Base-by-base conservation (phyloP, 2,888 invertebrate species). In the Aquatica leii region DNA sequence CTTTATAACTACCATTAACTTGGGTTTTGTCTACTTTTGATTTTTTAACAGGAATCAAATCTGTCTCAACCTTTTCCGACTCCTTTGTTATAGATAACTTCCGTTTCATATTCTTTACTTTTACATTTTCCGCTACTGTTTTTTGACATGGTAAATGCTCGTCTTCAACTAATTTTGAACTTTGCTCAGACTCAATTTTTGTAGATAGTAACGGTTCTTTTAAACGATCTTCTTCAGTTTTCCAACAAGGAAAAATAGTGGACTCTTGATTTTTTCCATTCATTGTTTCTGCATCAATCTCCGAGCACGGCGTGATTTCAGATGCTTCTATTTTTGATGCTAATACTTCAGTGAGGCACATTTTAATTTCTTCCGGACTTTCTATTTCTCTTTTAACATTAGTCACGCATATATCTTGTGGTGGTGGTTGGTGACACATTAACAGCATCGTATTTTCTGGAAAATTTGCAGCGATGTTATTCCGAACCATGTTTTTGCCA, bases 401-500 rank as follows among this genome's bases (percentile, higher is more conserved):
- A 12, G 72, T 69, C 1, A 75, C 69, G 46, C 67, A 73, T 40
- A 74, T 70, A 40, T 50, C 67, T 35, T 76, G 75, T 21, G 67
- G 66, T 9, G 17, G 14, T 11, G 72, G 73, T 18, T 74, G 71
- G 50, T 82, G 81, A 71, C 82, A 82, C 82, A 82, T 82, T 31
- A 87, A 73, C 0, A 87, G 78, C 69, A 85, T 82, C 14, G 83
- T 83, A 40, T 85, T 86, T 67, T 84, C 84, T 49, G 77, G 71
- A 60, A 74, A 73, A 57, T 84, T 84, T n/a, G 84, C 83, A 4
- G 82, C 85, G 52, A 87, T 83, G 18, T 86, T 85, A 70, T 88
- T 86, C 15, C 90, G 82, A 6, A 89, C 90, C 88, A 90, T 90
- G 21, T 85, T 88, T 76, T 90, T 90, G 50, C 87, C 86, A 52